Percentiles rank a stretch among this genome's conserved stretches.
Conservation (phyloP, 1,140 invertebrate genomes). For the Laupala kohalensis region DNA sequence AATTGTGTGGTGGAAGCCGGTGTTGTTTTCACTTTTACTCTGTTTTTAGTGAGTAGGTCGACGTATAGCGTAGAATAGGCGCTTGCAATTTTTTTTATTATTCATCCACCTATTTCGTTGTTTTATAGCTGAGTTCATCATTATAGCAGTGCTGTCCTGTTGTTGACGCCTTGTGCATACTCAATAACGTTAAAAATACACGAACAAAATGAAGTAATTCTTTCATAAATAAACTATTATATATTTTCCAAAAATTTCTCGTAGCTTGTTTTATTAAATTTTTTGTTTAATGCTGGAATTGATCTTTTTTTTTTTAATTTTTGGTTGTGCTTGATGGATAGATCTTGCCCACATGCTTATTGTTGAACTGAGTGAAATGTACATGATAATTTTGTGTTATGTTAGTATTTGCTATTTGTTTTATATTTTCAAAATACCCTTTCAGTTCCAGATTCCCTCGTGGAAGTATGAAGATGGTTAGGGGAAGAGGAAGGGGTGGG, state of each 20-base stretch:
- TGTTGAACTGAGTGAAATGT: no score
- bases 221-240: neutral
- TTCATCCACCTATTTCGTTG: neutral
- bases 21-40: neutral
- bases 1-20: neutral
- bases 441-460: neutral
- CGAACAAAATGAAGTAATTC: neutral
- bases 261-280: neutral
- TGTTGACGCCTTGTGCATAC: neutral
- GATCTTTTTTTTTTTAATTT: no score
- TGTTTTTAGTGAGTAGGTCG: neutral
- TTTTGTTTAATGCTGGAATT: no score
- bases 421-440: neutral
- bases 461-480: conserved; percentile 4
- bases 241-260: neutral
- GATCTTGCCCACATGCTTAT: no score
- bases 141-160: neutral
- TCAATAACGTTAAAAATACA: neutral
- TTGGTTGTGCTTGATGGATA: no score
- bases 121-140: neutral
- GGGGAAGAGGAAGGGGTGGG: conserved; percentile 18
- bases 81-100: neutral
- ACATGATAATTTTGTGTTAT: no score
- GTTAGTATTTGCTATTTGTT: no score
- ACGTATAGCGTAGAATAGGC: neutral